Conservation (phyloP, 2,888 invertebrate genomes). For the Teleiodes luculella region DNA sequence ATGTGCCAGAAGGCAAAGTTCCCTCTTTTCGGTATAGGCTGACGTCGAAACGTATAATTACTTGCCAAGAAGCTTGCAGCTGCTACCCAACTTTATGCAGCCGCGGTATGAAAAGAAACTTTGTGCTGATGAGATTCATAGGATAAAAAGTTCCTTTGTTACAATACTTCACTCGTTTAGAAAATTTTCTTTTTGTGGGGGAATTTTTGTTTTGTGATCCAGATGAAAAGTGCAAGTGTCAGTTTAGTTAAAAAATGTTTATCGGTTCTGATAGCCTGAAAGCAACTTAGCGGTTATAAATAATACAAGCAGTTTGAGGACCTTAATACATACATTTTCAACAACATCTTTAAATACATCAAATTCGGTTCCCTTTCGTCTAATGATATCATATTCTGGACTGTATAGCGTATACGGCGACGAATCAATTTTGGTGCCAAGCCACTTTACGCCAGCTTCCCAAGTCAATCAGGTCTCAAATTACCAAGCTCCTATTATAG, state of each 20-base stretch:
- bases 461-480: conserved; percentile 26
- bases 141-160: conserved; percentile 46
- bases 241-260: too few species aligned
- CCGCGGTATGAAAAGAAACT: conserved; percentile 49
- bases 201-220: not conserved
- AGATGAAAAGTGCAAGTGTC: not conserved
- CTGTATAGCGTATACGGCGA: not conserved
- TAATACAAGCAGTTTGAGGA: too few species aligned
- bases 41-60: conserved; percentile 63
- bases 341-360: too few species aligned
- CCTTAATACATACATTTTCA: too few species aligned
- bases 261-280: too few species aligned
- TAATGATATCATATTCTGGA: too few species aligned
- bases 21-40: conserved; percentile 25
- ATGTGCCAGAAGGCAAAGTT: not conserved
- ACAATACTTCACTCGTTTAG: conserved; percentile 7
- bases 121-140: conserved; percentile 44
- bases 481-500: conserved; percentile 27
- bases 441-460: not conserved
- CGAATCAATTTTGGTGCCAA: not conserved
- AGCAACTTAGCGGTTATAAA: too few species aligned
- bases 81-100: conserved; percentile 54
- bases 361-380: too few species aligned
- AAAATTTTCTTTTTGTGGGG: not conserved
- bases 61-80: conserved; percentile 59